These are phyloP conservation scores for Rhogogaster chlorosoma DNA, from an alignment of 2,888 invertebrate genomes.

Conservation along the genomic window DNA sequence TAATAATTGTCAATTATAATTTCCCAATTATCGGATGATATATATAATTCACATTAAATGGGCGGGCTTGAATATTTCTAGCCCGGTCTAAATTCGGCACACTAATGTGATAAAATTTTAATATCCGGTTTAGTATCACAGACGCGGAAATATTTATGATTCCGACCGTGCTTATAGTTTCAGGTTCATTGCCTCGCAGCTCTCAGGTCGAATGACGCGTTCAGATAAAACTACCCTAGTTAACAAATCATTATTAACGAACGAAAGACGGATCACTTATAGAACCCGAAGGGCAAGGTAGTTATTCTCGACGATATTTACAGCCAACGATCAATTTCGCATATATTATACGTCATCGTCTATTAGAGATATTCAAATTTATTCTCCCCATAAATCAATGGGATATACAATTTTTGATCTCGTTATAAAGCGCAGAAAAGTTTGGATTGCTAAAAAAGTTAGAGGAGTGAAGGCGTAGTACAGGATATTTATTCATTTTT, in stretches of 20 bases:
- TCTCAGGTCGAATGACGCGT: constrained; percentile 23
- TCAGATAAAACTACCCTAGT: constrained; percentile 16
- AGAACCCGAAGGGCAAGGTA: neutral
- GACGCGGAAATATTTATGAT: neutral
- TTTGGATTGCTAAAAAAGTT: neutral
- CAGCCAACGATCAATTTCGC: neutral
- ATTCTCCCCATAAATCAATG: neutral
- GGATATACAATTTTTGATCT: neutral
- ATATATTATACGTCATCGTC: neutral
- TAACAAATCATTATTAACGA: neutral
- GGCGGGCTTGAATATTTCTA: neutral
- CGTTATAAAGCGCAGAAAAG: neutral
- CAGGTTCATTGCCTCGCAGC: constrained; percentile 39
- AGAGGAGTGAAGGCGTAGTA: neutral
- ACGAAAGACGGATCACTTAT: neutral
- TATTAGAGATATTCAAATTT: neutral
- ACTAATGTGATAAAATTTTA: neutral
- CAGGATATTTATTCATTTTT: neutral
- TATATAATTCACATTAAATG: neutral
- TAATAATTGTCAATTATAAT: neutral
- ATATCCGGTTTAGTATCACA: neutral
- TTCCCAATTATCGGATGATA: neutral
- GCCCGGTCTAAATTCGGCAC: neutral
- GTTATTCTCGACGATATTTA: neutral
- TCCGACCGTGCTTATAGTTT: neutral